Evolutionary conservation across 2,888 invertebrate species (phyloP).

Genomic region (Lasioglossum villosulum): DNA sequence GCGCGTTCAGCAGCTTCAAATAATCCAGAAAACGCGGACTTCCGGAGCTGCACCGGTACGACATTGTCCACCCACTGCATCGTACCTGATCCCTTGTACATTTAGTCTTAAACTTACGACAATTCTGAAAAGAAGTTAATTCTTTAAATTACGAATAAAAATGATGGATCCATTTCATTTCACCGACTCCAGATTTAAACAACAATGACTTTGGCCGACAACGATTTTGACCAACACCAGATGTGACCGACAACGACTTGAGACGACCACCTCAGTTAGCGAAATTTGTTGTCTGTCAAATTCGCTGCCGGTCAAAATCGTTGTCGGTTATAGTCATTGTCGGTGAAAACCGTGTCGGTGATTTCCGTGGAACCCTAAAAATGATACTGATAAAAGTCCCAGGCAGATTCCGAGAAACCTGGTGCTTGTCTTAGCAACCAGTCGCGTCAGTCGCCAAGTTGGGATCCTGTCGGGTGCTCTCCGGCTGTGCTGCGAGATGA

Average conservation of each 20-base stretch:
- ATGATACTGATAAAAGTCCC: not conserved
- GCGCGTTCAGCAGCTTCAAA: conserved; percentile 38
- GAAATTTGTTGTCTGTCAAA: too few species aligned
- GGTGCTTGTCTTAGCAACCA: conserved; percentile 42
- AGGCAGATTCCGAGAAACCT: not conserved
- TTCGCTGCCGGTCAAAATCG: too few species aligned
- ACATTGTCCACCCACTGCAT: not conserved
- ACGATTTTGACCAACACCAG: too few species aligned
- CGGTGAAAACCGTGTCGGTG: too few species aligned
- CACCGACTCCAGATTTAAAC: too few species aligned
- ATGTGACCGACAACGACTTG: too few species aligned
- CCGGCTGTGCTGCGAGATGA: conserved; percentile 55
- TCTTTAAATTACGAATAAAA: not conserved
- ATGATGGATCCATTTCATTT: too few species aligned
- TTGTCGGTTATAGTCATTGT: too few species aligned
- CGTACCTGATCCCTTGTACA: not conserved
- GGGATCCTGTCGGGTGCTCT: conserved; percentile 5
- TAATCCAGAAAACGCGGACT: conserved; percentile 41
- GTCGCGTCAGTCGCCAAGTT: conserved; percentile 50
- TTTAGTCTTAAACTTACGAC: not conserved
- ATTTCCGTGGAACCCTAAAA: too few species aligned
- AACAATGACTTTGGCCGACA: too few species aligned
- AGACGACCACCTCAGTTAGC: too few species aligned
- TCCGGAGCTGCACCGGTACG: conserved; percentile 23
- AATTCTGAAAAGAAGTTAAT: not conserved